Evolutionary conservation across 2,888 invertebrate genomes (phyloP).

Genomic region (Drosophila subquinaria): DNA sequence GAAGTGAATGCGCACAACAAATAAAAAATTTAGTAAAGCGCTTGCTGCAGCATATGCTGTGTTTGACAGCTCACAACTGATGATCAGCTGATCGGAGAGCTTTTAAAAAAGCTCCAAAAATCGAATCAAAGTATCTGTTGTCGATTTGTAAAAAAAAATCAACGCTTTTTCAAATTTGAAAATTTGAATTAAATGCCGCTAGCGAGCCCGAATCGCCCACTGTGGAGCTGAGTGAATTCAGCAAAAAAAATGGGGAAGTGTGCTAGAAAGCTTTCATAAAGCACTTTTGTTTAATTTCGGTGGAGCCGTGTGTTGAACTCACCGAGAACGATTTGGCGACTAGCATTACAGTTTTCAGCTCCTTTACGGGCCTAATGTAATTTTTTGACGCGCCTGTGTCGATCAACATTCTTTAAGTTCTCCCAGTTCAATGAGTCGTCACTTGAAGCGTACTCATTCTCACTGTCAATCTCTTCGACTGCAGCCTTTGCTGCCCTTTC

Average conservation of each 20-base stretch:
- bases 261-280: background rate
- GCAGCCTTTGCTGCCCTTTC: background rate
- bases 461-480: background rate
- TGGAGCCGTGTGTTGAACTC: background rate
- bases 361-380: background rate
- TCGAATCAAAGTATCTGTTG: no score
- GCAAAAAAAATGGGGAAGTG: background rate
- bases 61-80: no score
- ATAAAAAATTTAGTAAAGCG: no score
- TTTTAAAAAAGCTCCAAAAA: no score
- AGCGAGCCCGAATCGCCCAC: no score
- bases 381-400: slow-evolving; percentile 1
- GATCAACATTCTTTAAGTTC: background rate
- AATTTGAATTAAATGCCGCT: no score
- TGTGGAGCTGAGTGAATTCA: background rate
- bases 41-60: no score
- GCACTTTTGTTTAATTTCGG: background rate
- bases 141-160: no score
- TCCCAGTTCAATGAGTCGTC: background rate
- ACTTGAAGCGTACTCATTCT: background rate
- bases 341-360: background rate
- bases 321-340: background rate
- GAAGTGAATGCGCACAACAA: no score
- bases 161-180: no score
- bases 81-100: no score